phyloP scores from a whole-genome alignment of 2,797 vertebrate genomes.

The Myiotriccus ornatus region DNA sequence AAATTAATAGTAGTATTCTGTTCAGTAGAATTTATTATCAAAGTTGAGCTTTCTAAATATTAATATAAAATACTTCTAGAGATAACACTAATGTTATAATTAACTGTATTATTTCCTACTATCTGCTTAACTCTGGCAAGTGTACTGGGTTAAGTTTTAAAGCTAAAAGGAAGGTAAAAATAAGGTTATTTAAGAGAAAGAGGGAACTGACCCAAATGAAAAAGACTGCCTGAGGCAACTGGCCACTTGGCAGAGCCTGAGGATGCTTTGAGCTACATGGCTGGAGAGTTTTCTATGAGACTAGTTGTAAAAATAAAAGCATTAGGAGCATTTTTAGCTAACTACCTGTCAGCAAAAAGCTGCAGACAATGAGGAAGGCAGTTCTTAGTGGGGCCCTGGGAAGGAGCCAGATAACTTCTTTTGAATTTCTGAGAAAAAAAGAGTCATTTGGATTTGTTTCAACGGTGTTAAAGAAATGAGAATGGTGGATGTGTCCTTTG shows the following conservation, averaged over 20 bases:
- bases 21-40: not conserved
- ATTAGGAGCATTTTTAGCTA: not conserved
- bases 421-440: not conserved
- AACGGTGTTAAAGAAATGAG: not conserved
- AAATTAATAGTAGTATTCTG: not conserved
- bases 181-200: not conserved
- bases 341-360: slow-evolving; percentile 19
- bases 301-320: not conserved
- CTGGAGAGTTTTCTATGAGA: not conserved
- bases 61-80: not conserved
- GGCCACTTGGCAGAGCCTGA: not conserved
- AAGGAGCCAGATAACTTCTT: not conserved
- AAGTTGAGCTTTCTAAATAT: not conserved
- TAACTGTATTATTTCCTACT: not conserved
- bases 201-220: not conserved
- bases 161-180: not conserved
- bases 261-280: not conserved
- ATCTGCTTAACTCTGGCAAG: not conserved
- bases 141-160: not conserved
- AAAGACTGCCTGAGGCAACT: not conserved
- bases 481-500: not conserved
- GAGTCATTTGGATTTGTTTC: not conserved
- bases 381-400: not conserved
- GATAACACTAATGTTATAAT: not conserved
- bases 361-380: not conserved